A percentile compares a stretch with the other conserved stretches of the same genome.
Conservation (phyloP, 2,113 vertebrate species). For the Alethe castanea region DNA sequence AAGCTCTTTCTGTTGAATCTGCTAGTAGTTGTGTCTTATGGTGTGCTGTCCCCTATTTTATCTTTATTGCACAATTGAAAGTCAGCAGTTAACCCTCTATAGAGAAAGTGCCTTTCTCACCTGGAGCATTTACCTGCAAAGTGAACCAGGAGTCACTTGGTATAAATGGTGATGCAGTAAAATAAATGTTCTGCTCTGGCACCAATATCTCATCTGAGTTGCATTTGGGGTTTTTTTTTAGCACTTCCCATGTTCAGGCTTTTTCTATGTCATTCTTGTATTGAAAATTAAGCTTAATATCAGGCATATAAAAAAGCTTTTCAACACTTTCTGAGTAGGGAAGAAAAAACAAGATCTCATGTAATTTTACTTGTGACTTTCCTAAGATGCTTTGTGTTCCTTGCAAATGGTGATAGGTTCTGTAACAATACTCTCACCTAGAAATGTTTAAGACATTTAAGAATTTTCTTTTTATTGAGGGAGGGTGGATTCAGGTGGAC, state of each 20-base stretch:
- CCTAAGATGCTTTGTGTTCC: background rate
- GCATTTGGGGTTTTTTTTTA: background rate
- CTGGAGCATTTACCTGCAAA: background rate
- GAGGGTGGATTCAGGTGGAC: background rate
- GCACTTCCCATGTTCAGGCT: background rate
- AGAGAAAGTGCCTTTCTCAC: background rate
- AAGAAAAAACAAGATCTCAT: background rate
- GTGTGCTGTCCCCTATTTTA: background rate
- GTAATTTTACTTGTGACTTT: background rate
- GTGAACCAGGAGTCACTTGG: background rate
- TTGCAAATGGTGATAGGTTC: background rate
- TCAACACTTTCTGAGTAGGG: background rate
- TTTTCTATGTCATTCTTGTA: background rate
- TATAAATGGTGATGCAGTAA: background rate
- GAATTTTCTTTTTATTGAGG: background rate
- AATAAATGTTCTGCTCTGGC: background rate
- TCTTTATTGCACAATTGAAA: background rate
- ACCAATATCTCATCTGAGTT: background rate
- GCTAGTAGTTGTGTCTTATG: background rate
- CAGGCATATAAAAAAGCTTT: background rate
- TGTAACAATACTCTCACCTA: background rate
- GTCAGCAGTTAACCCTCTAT: background rate
- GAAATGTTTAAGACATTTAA: background rate
- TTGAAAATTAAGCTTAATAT: background rate
- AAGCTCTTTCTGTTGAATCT: background rate